Conservation (phyloP, 1,140 invertebrate species). For the Tetragnatha versicolor region DNA sequence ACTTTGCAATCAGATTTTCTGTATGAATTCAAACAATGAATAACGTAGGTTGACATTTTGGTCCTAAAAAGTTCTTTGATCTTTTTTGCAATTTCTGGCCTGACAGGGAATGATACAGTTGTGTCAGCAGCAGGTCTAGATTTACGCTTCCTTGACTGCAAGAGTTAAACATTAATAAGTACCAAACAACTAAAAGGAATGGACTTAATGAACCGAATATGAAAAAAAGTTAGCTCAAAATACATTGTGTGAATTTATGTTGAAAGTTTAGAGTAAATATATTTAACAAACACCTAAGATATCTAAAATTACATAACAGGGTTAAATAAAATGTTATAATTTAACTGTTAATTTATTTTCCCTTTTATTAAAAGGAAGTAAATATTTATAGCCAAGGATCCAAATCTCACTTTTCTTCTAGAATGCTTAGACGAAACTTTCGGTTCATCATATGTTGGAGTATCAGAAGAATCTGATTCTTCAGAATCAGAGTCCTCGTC, state of each 20-base stretch:
- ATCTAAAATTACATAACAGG: no score
- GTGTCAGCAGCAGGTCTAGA: constrained; percentile 45
- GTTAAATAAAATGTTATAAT: no score
- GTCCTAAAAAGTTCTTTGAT: constrained; percentile 89
- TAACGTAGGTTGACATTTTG: constrained; percentile 90
- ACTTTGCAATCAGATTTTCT: constrained; percentile 81
- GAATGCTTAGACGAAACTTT: constrained; percentile 33
- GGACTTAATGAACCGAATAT: no score
- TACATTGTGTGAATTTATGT: neutral
- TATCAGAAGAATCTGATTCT: constrained; percentile 42
- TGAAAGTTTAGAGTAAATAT: neutral
- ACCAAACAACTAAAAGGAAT: no score
- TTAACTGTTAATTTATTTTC: no score
- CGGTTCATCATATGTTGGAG: constrained; percentile 54
- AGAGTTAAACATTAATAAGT: neutral
- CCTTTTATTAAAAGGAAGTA: no score
- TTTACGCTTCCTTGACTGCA: constrained; percentile 40
- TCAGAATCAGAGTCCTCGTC: constrained; percentile 40
- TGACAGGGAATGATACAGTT: constrained; percentile 17
- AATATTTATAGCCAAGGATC: no score
- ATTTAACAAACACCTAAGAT: no score
- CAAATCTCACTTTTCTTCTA: constrained; percentile 23
- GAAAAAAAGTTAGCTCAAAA: no score
- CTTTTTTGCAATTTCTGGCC: constrained; percentile 62
- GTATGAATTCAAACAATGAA: constrained; percentile 88